These are phyloP conservation scores for Diadema setosum DNA, from an alignment of 35 echinoderm and acorn worm species.

Conservation along the genomic window DNA sequence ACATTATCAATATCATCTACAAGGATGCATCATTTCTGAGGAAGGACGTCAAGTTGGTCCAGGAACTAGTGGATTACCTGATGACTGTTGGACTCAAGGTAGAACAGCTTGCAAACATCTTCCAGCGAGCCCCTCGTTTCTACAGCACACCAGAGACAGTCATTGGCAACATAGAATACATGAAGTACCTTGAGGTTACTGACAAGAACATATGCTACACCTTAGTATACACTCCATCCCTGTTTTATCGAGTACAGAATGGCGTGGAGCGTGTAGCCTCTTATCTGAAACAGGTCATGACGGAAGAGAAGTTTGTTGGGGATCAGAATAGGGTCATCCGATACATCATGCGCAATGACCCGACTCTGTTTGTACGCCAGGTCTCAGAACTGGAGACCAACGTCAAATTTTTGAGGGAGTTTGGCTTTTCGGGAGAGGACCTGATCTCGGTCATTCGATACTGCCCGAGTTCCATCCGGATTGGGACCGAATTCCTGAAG, in stretches of 20 bases:
- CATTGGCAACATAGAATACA: constrained; percentile 46
- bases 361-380: constrained; percentile 33
- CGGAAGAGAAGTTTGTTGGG: constrained; percentile 24
- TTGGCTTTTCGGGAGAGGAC: constrained; percentile 29
- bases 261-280: constrained; percentile 19
- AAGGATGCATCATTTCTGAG: constrained; percentile 26
- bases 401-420: constrained; percentile 20
- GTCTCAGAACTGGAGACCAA: constrained; percentile 38
- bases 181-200: constrained; percentile 33
- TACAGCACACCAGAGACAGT: constrained; percentile 23
- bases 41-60: neutral
- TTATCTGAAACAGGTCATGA: constrained; percentile 22
- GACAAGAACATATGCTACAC: constrained; percentile 46
- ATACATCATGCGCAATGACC: constrained; percentile 58
- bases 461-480: constrained; percentile 60
- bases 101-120: constrained; percentile 35
- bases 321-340: neutral
- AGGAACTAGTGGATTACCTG: constrained; percentile 31
- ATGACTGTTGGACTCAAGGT: constrained; percentile 15
- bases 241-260: constrained; percentile 58
- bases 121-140: constrained; percentile 56
- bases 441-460: constrained; percentile 59
- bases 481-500: constrained; percentile 62
- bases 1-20: constrained; percentile 12
- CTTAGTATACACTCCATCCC: constrained; percentile 43